phyloP scores from a whole-genome alignment of 2,888 invertebrate genomes.

The Stenodera caucasica region DNA sequence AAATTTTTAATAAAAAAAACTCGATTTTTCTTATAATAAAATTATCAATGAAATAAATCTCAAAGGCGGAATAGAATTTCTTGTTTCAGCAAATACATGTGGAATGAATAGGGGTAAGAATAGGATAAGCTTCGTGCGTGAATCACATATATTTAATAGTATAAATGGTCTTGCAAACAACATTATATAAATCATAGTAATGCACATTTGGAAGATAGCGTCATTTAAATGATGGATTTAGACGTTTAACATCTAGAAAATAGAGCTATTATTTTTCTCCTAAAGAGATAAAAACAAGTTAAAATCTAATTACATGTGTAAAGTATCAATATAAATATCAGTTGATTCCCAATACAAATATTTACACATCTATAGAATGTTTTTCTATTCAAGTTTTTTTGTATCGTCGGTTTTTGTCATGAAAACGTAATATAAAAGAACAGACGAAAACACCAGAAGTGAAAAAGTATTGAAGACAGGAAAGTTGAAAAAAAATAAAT shows the following conservation, averaged over 20 bases:
- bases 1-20: too few relatives aligned
- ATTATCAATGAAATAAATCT: constrained; percentile 12
- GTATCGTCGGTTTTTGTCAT: constrained; percentile 14
- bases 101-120: constrained; percentile 17
- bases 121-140: constrained; percentile 32
- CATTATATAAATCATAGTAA: constrained; percentile 43
- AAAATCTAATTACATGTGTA: constrained; percentile 26
- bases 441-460: constrained; percentile 25
- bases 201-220: constrained; percentile 42
- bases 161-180: constrained; percentile 46
- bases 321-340: constrained; percentile 1
- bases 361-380: constrained; percentile 22
- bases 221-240: constrained; percentile 42
- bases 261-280: constrained; percentile 29
- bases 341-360: constrained; percentile 10
- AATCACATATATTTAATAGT: constrained; percentile 44
- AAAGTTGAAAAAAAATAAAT: constrained; percentile 25
- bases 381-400: constrained; percentile 25
- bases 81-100: constrained; percentile 18
- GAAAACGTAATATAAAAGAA: constrained; percentile 21
- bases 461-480: constrained; percentile 15
- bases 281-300: constrained; percentile 22
- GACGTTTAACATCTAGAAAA: constrained; percentile 32
- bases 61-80: too few relatives aligned
- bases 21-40: too few relatives aligned